Evolutionary conservation across 2,888 invertebrate genomes (phyloP).

Genomic region (Eupithecia exiguata): DNA sequence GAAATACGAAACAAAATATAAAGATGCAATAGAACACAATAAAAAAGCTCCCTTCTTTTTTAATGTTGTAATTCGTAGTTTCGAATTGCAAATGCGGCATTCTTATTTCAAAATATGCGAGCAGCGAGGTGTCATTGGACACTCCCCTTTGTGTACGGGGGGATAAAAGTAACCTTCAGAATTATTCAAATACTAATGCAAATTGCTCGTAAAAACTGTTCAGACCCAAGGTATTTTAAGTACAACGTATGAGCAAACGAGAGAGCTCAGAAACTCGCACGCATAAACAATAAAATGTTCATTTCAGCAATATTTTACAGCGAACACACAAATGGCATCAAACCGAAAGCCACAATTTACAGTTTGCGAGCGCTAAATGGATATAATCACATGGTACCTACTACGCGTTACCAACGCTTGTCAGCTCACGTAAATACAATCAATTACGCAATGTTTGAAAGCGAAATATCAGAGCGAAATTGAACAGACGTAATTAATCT

Average conservation of each 20-base stretch:
- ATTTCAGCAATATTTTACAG: background rate
- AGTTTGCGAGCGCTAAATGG: background rate
- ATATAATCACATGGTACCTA: constrained; percentile 8
- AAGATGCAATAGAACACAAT: constrained; percentile 46
- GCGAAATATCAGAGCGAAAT: constrained; percentile 18
- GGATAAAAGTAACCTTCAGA: constrained; percentile 54
- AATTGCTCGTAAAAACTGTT: background rate
- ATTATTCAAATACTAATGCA: background rate
- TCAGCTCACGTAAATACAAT: constrained; percentile 23
- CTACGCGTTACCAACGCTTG: constrained; percentile 15
- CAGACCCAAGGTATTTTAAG: background rate
- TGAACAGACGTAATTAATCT: constrained; percentile 8
- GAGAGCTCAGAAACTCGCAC: background rate
- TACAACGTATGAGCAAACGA: background rate
- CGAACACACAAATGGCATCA: constrained; percentile 12
- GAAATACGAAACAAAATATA: constrained; percentile 48
- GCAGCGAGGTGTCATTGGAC: constrained; percentile 82
- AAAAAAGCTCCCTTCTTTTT: constrained; percentile 79
- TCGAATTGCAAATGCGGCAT: constrained; percentile 81
- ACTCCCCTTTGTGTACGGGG: constrained; percentile 68
- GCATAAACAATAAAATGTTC: background rate
- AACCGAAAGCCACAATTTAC: constrained; percentile 1
- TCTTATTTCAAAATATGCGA: constrained; percentile 84
- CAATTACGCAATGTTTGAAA: constrained; percentile 31
- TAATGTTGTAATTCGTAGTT: constrained; percentile 83